phyloP scores from a whole-genome alignment of 2,888 invertebrate species.

The Tubiluchus corallicola region DNA sequence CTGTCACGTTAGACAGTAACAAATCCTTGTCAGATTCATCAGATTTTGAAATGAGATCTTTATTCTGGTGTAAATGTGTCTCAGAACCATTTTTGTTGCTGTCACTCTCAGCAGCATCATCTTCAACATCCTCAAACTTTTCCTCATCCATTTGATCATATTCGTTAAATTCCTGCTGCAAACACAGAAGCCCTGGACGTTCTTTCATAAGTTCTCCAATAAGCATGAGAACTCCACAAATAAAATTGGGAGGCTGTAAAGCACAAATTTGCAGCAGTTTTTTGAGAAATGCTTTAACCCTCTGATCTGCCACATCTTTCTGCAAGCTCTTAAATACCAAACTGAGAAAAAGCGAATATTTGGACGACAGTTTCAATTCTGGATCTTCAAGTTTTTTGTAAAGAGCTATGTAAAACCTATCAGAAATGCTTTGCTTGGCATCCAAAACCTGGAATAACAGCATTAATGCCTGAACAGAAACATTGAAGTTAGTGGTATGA shows the following conservation, averaged over 20 bases:
- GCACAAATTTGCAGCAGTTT: constrained; percentile 45
- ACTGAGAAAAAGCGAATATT: constrained; percentile 55
- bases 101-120: constrained; percentile 17
- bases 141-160: constrained; percentile 31
- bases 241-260: constrained; percentile 51
- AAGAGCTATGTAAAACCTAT: constrained; percentile 53
- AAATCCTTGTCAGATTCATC: too few relatives aligned
- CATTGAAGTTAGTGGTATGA: constrained; percentile 54
- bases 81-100: too few relatives aligned
- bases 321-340: constrained; percentile 66
- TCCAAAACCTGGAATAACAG: constrained; percentile 45
- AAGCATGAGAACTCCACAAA: constrained; percentile 61
- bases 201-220: constrained; percentile 45
- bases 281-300: constrained; percentile 69
- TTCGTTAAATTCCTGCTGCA: constrained; percentile 5
- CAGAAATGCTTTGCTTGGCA: constrained; percentile 26
- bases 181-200: constrained; percentile 19
- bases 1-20: too few relatives aligned
- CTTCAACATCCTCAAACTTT: constrained; percentile 26
- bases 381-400: constrained; percentile 68
- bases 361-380: constrained; percentile 38
- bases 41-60: too few relatives aligned
- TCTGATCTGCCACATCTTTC: constrained; percentile 47
- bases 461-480: constrained; percentile 38
- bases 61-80: too few relatives aligned